Base-by-base conservation (phyloP, 30 jellyfish, hydroid and myxozoan species). In the Catostylus mosaicus region DNA sequence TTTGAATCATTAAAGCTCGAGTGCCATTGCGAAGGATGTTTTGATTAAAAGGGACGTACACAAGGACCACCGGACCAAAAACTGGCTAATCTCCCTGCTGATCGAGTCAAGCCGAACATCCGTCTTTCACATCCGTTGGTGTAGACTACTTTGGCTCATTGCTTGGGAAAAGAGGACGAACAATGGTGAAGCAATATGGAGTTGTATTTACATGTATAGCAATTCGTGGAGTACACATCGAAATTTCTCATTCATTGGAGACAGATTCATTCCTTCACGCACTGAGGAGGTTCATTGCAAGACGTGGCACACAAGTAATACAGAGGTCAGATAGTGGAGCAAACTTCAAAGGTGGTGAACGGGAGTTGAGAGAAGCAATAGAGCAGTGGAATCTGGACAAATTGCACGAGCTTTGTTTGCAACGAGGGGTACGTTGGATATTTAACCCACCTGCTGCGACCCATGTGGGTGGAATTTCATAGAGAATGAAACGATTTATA, bases 11-110 rank as follows among this genome's bases (percentile, higher is more conserved):
- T n/a, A 24, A 82, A 36, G 78, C 56, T 48, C 34, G 80, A 68
- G 78, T 65, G 34, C 23, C 86, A 1, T 78, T 82, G 8, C 66
- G 79, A 20, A 45, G 16, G 52, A 7, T 82, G 86, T 31, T 62
- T 82, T 34, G 60, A 19, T 37, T 82, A 85, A 31, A 74, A 74
- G 61, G 24, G 37, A 40, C 6, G 75, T 9, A 46, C 35, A 5
- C 65, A 65, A 67, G 50, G 10, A 23, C 76, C 81, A 12, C 51
- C 66, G 2, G 7, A 0, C 24, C 93, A 83, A 48, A 83, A 56
- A 83, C 69, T 88, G 84, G 84, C 91, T 3, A 51, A 67, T 47
- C 54, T 78, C 26, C 84, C 89, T 8, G 24, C 27, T 22, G 91
- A 69, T 14, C 32, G 93, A 57, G 73, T 83, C 33, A 56, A 1